phyloP scores from a whole-genome alignment of 2,797 vertebrate genomes.

The Acropternis orthonyx region DNA sequence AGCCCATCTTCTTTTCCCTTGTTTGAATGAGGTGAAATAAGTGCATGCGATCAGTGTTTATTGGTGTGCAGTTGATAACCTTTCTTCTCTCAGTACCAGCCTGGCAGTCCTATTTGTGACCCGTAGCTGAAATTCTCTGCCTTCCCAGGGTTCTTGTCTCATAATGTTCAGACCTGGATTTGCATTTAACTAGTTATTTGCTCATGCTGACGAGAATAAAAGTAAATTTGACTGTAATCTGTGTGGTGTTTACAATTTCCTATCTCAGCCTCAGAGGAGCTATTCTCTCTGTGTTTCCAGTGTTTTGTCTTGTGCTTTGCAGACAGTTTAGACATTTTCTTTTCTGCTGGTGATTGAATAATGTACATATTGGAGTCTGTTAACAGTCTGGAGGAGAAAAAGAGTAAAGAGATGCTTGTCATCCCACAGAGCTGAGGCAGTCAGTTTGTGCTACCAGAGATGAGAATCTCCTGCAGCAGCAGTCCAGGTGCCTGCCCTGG shows the following conservation, averaged over 20 bases:
- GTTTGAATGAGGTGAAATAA: background rate
- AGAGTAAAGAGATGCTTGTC: background rate
- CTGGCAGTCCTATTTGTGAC: background rate
- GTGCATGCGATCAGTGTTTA: background rate
- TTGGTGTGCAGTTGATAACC: background rate
- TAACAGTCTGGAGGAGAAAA: background rate
- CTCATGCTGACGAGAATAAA: background rate
- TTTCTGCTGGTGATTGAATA: background rate
- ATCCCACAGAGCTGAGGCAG: background rate
- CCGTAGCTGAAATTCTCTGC: background rate
- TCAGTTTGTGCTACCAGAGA: background rate
- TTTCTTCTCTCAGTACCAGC: background rate
- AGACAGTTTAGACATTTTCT: background rate
- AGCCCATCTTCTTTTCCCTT: background rate
- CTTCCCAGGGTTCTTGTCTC: background rate
- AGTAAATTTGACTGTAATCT: background rate
- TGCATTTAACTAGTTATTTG: background rate
- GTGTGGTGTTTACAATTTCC: background rate
- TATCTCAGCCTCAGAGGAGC: background rate
- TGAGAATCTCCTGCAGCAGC: conserved; percentile 4
- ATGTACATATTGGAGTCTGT: background rate
- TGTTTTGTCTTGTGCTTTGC: background rate
- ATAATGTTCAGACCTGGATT: background rate
- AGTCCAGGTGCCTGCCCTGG: conserved; percentile 41
- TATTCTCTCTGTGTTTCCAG: background rate